Base-by-base conservation (phyloP, 2,888 invertebrate species). In the Cremastobaeus sp. region DNA sequence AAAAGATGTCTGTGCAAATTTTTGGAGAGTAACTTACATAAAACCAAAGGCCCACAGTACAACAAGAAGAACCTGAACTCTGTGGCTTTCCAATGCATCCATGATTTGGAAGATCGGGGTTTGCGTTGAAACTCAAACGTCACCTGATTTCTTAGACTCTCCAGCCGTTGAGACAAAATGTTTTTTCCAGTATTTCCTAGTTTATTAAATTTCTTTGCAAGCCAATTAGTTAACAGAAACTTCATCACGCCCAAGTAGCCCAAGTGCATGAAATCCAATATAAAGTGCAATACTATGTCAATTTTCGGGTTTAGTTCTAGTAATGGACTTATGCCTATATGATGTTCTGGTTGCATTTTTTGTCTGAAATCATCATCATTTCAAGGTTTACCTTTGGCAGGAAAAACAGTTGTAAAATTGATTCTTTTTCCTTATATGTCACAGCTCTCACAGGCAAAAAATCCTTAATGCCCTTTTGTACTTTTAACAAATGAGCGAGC, bases 1-100 rank as follows among this genome's bases (percentile, higher is more conserved):
- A 65, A 17, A 45, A 65, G 55, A 35, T 54, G 20, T 37, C n/a
- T 37, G 9, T 37, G 39, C 11, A 17, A n/a, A n/a, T 18, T 34
- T 18, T 18, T 8, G 6, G 18, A 8, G 9, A 54, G 15, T 32
- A 54, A 17, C 8, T 25, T 39, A 3, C 25, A 12, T 25, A 54
- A 35, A 14, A 35, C 39, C 3, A 37, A 11, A 34, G 37, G 54
- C 8, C 54, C 35, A 35, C 35, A 35, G 14, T 35, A 35, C 2
- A 35, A 12, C 6, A 39, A 39, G 18, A 39, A 39, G n/a, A 39
- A 39, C 5, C 39, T n/a, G 18, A 39, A 39, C 11, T 39, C 18
- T 6, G 18, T 18, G 3, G 39, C 39, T 39, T 39, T 39, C 39
- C 39, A 39, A 18, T 39, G 39, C 8, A 18, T 1, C 4, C n/a